phyloP scores from a whole-genome alignment of 2,797 vertebrate genomes.

The Iguana delicatissima region DNA sequence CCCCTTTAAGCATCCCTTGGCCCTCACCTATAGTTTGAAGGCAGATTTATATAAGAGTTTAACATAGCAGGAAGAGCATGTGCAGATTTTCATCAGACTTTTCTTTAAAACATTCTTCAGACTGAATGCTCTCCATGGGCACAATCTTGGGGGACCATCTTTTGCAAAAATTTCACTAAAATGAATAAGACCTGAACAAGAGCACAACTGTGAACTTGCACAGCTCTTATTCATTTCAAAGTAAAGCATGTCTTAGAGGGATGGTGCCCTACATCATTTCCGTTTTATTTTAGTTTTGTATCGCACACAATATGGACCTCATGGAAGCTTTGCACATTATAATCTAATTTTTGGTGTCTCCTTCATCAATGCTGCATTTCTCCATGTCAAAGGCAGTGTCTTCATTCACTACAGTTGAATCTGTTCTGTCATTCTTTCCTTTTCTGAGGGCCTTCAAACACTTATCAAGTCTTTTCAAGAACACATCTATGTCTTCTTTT shows the following conservation, averaged over 20 bases:
- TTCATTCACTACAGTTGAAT: constrained; percentile 45
- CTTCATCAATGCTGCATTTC: constrained; percentile 42
- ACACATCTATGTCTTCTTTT: constrained; percentile 89
- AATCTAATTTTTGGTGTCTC: constrained; percentile 17
- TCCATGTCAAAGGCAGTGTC: constrained; percentile 48
- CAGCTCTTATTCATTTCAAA: background rate
- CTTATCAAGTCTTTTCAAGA: constrained; percentile 93
- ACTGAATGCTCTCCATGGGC: constrained; percentile 23
- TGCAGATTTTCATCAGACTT: background rate
- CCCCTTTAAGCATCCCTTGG: background rate
- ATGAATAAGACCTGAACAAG: background rate
- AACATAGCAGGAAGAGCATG: background rate
- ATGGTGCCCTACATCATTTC: constrained; percentile 20
- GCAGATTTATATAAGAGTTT: constrained; percentile 2
- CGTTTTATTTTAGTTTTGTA: constrained; percentile 32
- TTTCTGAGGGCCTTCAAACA: constrained; percentile 88
- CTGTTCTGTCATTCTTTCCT: constrained; percentile 70
- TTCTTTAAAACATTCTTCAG: constrained; percentile 7
- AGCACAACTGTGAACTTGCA: background rate
- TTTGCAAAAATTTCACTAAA: background rate
- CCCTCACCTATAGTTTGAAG: constrained; percentile 22
- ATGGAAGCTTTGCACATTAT: constrained; percentile 39
- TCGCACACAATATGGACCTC: background rate
- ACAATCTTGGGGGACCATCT: background rate
- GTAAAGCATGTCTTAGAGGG: background rate